Conservation (phyloP, 2,888 invertebrate genomes). For the Macaria notata region DNA sequence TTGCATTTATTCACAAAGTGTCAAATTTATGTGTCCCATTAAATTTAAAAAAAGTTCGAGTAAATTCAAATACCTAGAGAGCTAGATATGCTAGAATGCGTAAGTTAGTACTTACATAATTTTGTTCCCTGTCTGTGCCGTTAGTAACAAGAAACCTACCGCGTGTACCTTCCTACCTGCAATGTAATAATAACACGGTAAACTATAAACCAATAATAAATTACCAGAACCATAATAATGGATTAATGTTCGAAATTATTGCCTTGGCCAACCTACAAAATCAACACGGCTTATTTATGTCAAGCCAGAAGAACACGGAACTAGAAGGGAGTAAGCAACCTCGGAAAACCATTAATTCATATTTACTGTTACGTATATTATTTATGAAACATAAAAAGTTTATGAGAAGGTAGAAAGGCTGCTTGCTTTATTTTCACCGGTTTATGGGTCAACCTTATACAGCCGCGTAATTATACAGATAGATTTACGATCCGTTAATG, state of each 20-base stretch:
- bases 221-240: slow-evolving; percentile 44
- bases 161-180: not conserved
- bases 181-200: slow-evolving; percentile 26
- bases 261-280: slow-evolving; percentile 47
- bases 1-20: no score
- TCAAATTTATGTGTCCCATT: no score
- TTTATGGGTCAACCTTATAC: slow-evolving; percentile 72
- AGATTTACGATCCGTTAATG: slow-evolving; percentile 58
- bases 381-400: slow-evolving; percentile 79
- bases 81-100: no score
- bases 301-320: slow-evolving; percentile 47
- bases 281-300: slow-evolving; percentile 55
- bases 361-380: slow-evolving; percentile 63
- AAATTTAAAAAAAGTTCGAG: no score
- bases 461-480: slow-evolving; percentile 59
- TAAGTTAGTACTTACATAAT: no score
- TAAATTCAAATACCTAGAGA: no score
- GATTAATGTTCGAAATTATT: slow-evolving; percentile 47
- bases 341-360: slow-evolving; percentile 73
- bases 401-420: slow-evolving; percentile 71
- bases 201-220: slow-evolving; percentile 36
- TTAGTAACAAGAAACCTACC: no score
- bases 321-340: slow-evolving; percentile 58
- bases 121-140: no score
- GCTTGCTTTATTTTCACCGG: slow-evolving; percentile 54